These are phyloP conservation scores for Eutrigla gurnardus DNA, from an alignment of 2,797 vertebrate genomes.

Conservation along the genomic window DNA sequence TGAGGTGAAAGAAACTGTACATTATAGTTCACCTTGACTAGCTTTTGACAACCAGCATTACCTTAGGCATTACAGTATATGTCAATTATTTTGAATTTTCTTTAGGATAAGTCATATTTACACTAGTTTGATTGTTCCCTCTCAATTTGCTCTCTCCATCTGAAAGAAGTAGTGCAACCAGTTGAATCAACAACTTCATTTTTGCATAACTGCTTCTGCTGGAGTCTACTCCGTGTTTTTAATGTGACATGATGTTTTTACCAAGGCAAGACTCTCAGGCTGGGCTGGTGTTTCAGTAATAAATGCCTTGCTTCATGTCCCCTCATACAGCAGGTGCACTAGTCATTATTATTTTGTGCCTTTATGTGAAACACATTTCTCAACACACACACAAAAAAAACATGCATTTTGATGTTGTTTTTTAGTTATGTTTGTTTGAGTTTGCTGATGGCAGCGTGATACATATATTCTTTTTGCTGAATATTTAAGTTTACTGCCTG, in stretches of 20 bases:
- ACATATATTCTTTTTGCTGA: conserved; percentile 8
- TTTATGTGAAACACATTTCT: conserved; percentile 47
- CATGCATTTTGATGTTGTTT: conserved; percentile 20
- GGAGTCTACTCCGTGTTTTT: conserved; percentile 52
- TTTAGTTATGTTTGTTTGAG: conserved; percentile 22
- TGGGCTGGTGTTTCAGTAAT: conserved; percentile 39
- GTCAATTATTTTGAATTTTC: too few relatives aligned
- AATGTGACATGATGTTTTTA: conserved; percentile 61
- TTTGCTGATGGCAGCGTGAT: conserved; percentile 15
- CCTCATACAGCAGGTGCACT: conserved; percentile 21
- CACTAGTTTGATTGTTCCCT: conserved; percentile 8
- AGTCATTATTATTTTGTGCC: conserved; percentile 53
- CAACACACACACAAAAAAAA: conserved; percentile 10
- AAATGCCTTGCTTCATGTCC: conserved; percentile 42
- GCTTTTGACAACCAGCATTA: conserved; percentile 1
- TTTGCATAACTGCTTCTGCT: conserved; percentile 67
- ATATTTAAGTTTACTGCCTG: conserved; percentile 20
- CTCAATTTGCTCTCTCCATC: conserved; percentile 3
- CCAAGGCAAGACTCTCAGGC: conserved; percentile 26
- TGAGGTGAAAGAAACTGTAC: conserved; percentile 4
- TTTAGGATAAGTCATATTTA: conserved; percentile 25
- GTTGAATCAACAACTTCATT: conserved; percentile 53
- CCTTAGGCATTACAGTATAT: too few relatives aligned
- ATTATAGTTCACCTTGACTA: conserved; percentile 7
- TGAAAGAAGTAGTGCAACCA: conserved; percentile 43